phyloP scores from a whole-genome alignment of 2,797 vertebrate species.

The Arnoldichthys spilopterus region DNA sequence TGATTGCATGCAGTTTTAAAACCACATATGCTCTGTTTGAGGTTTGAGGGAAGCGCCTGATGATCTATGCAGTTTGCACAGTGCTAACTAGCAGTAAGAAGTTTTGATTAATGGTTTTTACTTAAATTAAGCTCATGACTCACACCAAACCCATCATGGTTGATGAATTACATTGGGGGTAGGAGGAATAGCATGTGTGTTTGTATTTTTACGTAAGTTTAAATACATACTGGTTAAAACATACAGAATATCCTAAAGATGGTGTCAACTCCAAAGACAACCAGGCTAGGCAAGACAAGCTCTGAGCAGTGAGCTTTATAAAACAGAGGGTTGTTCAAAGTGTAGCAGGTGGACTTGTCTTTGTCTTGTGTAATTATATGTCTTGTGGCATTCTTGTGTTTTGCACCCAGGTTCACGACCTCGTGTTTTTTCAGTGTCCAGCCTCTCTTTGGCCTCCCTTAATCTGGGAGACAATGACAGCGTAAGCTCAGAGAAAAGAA shows the following conservation, averaged over 20 bases:
- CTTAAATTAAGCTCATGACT: too few species aligned
- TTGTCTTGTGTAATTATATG: conserved; percentile 64
- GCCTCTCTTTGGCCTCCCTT: conserved; percentile 93
- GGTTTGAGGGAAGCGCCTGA: too few species aligned
- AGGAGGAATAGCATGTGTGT: too few species aligned
- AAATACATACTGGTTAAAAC: too few species aligned
- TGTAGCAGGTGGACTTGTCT: conserved; percentile 66
- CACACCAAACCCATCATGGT: too few species aligned
- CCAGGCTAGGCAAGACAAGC: not conserved
- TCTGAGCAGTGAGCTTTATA: conserved; percentile 37
- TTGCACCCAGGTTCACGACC: conserved; percentile 84
- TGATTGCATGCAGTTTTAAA: too few species aligned
- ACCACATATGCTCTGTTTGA: too few species aligned
- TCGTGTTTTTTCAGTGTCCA: conserved; percentile 94
- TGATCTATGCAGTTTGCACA: not conserved
- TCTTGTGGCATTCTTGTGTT: conserved; percentile 72
- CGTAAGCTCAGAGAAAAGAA: conserved; percentile 89
- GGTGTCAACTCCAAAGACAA: not conserved
- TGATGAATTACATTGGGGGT: too few species aligned
- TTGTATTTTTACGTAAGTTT: too few species aligned
- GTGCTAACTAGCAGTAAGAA: not conserved
- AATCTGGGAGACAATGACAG: conserved; percentile 91
- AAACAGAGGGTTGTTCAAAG: conserved; percentile 57
- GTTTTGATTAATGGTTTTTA: too few species aligned
- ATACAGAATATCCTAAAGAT: too few species aligned